Percentiles rank a stretch among this genome's conserved stretches.
Evolutionary conservation across 2,797 vertebrate genomes (phyloP).

Genomic region (Enteromius argenteus): DNA sequence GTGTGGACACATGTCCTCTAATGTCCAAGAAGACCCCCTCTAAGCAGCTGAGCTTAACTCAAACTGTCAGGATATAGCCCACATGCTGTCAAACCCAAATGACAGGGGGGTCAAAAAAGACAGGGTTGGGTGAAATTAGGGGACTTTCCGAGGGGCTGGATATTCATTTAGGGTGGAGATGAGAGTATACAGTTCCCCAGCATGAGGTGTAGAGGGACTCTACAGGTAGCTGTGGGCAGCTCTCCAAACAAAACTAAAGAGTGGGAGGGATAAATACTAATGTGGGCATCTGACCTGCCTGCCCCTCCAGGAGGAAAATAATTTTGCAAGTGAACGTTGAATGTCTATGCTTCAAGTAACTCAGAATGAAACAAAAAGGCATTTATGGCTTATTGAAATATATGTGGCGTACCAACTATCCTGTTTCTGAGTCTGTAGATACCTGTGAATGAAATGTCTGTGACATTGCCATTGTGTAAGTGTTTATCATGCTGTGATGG

Average conservation of each 20-base stretch:
- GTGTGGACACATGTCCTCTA: constrained; percentile 75
- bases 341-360: background rate
- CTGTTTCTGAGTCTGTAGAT: background rate
- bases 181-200: constrained; percentile 46
- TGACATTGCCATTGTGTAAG: constrained; percentile 11
- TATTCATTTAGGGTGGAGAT: constrained; percentile 69
- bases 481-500: constrained; percentile 60
- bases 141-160: constrained; percentile 71
- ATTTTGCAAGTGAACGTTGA: background rate
- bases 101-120: constrained; percentile 65
- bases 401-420: background rate
- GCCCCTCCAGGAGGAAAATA: background rate
- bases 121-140: constrained; percentile 68
- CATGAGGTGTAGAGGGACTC: constrained; percentile 51
- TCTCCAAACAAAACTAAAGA: constrained; percentile 47
- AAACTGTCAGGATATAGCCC: constrained; percentile 74
- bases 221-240: constrained; percentile 62
- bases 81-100: constrained; percentile 72
- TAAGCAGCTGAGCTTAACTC: constrained; percentile 75
- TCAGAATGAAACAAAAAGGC: background rate
- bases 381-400: background rate
- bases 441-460: constrained; percentile 4
- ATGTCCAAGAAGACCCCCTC: constrained; percentile 76
- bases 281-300: constrained; percentile 64
- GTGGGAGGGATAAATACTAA: constrained; percentile 61